Evolutionary conservation across 2,888 invertebrate genomes (phyloP).

Genomic region (Andrena bucephala): DNA sequence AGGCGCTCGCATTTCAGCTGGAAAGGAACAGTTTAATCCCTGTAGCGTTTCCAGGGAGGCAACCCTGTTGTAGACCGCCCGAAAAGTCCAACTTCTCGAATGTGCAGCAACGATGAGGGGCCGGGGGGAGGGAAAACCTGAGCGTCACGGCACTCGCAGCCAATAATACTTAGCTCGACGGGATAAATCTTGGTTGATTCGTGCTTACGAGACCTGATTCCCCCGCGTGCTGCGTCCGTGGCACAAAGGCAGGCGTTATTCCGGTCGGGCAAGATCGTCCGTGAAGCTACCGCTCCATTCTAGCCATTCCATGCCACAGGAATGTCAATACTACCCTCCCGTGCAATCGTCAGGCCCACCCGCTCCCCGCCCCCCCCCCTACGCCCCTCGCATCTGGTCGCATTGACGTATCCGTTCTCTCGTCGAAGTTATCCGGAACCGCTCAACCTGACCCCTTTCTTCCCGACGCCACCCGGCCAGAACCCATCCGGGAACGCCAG

Average conservation of each 20-base stretch:
- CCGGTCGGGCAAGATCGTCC: conserved; percentile 58
- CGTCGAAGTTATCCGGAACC: conserved; percentile 63
- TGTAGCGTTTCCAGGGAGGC: neutral
- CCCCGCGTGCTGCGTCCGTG: conserved; percentile 14
- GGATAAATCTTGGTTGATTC: conserved; percentile 62
- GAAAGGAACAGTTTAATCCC: conserved; percentile 8
- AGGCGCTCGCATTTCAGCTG: neutral
- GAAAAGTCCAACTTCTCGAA: conserved; percentile 13
- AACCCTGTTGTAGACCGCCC: conserved; percentile 12
- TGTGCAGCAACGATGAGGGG: conserved; percentile 9
- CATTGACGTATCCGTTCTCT: conserved; percentile 63
- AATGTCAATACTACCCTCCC: conserved; percentile 67
- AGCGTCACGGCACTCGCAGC: conserved; percentile 19
- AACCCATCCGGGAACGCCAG: conserved; percentile 27
- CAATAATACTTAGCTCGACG: conserved; percentile 58
- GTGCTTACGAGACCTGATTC: conserved; percentile 49
- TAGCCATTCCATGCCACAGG: conserved; percentile 65
- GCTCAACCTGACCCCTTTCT: conserved; percentile 67
- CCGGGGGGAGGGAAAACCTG: conserved; percentile 10
- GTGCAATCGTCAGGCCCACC: conserved; percentile 55
- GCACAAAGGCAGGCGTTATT: conserved; percentile 65
- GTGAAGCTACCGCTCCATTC: conserved; percentile 65
- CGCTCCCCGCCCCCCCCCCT: neutral
- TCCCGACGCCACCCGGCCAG: conserved; percentile 45
- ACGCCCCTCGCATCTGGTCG: conserved; percentile 26